Conservation (phyloP, 30 jellyfish, hydroid and myxozoan species). For the Nemopilema nomurai region DNA sequence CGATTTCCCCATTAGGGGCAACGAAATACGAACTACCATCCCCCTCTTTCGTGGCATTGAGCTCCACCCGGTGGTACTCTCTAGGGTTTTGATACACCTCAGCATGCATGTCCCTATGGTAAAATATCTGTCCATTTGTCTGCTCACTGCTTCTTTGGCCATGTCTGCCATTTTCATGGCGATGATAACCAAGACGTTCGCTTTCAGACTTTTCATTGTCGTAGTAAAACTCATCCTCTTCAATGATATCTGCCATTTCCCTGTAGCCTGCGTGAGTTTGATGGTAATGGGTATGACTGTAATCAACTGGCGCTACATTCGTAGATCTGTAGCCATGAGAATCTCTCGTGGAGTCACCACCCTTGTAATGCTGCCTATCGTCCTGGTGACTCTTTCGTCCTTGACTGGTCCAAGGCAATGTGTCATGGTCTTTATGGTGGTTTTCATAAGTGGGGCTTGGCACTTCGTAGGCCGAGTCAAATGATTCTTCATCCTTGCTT, state of each 20-base stretch:
- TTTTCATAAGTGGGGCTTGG: not conserved
- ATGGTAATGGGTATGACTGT: not conserved
- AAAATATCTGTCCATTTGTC: not conserved
- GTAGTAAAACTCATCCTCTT: slow-evolving; percentile 21
- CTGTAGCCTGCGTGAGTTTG: not conserved
- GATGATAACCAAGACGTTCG: not conserved
- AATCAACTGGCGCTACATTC: not conserved
- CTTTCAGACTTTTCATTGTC: not conserved
- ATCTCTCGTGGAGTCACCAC: not conserved
- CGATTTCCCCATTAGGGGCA: slow-evolving; percentile 59
- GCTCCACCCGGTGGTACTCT: not conserved
- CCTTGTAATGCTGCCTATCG: not conserved
- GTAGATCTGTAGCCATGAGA: not conserved
- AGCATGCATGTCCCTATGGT: not conserved
- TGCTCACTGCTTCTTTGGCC: not conserved
- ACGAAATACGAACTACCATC: slow-evolving; percentile 40
- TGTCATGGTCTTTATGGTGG: not conserved
- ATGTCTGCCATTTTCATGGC: not conserved
- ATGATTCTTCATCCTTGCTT: slow-evolving; percentile 11
- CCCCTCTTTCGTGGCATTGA: not conserved
- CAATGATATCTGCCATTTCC: slow-evolving; percentile 30
- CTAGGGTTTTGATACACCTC: not conserved
- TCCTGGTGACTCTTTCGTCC: not conserved
- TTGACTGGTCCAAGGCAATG: slow-evolving; percentile 31
- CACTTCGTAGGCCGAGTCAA: slow-evolving; percentile 5